These are phyloP conservation scores for Hydrolagus colliei DNA, from an alignment of 2,797 vertebrate genomes.

Conservation along the genomic window DNA sequence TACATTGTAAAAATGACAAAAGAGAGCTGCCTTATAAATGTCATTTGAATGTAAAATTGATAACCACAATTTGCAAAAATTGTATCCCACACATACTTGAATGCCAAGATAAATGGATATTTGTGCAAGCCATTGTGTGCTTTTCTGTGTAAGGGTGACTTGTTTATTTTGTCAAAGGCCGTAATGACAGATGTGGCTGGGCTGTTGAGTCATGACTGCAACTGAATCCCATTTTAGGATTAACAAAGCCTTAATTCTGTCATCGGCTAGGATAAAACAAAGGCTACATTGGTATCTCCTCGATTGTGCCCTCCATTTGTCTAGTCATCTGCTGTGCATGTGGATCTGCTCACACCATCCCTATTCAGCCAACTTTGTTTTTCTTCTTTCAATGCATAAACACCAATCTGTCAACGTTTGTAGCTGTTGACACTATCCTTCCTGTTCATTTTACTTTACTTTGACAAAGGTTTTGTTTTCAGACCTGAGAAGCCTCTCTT, in stretches of 20 bases:
- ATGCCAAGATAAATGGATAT: background rate
- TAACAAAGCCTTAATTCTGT: constrained; percentile 20
- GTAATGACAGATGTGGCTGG: constrained; percentile 14
- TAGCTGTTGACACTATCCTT: constrained; percentile 33
- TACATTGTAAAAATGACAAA: background rate
- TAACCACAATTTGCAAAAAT: background rate
- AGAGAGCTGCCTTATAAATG: background rate
- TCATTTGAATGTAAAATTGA: background rate
- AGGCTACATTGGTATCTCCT: background rate
- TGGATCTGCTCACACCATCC: constrained; percentile 37
- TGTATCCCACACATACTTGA: background rate
- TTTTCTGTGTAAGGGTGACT: background rate
- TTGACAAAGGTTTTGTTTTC: constrained; percentile 49
- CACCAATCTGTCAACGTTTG: constrained; percentile 33
- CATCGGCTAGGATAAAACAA: constrained; percentile 6
- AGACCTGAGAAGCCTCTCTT: constrained; percentile 41
- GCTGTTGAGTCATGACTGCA: constrained; percentile 5
- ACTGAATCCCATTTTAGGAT: background rate
- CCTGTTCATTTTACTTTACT: constrained; percentile 39
- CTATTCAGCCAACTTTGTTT: constrained; percentile 35
- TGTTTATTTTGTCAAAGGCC: background rate
- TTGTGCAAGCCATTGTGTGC: background rate
- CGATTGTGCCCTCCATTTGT: constrained; percentile 5
- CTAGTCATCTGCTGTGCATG: constrained; percentile 36
- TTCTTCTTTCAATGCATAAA: constrained; percentile 40